Base-by-base conservation (phyloP, 2,113 vertebrate genomes). In the Corydoras sp. region DNA sequence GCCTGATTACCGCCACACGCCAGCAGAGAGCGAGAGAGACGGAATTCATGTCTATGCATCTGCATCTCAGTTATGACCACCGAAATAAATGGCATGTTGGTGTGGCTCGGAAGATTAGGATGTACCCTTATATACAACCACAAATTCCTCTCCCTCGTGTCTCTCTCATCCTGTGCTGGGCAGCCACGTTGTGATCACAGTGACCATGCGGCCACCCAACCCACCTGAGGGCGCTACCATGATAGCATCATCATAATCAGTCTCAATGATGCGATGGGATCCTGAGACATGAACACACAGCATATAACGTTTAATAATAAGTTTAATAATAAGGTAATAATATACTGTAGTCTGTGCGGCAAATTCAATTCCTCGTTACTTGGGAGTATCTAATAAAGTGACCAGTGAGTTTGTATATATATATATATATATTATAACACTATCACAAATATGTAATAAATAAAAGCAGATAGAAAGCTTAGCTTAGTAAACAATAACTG, bases 211-310 rank as follows among this genome's bases (percentile, higher is more conserved):
- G 85, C 88, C 85, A 88, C 83, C 88, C 89, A 91, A 96, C 95
- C 92, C 92, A 98, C 96, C 96, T 98, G 93, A 89, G 88, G 89
- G 88, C 84, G 94, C 91, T 88, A 96, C 92, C 88, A 93, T 90
- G 91, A 98, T 94, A 92, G 92, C 95, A 93, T 97, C 96, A 93
- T 98, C 96, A 93, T 95, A 94, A 92, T 98, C 97, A 92, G 94
- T 92, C 86, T 98, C 96, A 94, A 90, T 94, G 95, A 98, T 94
- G 90, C 95, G 94, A 85, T 96, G 96, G 86, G 97, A 98, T 92
- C 96, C 97, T 98, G 93, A 74, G 59, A 80, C 49, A 72, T 68
- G 75, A 35, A 74, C 54, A 72, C 77, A 78, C 64, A 77, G 76
- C 69, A 84, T 43, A 84, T 56, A 76, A 43, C 35, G 74, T 79